Evolutionary conservation across 2,888 invertebrate genomes (phyloP).

Genomic region (Pomacea canaliculata): DNA sequence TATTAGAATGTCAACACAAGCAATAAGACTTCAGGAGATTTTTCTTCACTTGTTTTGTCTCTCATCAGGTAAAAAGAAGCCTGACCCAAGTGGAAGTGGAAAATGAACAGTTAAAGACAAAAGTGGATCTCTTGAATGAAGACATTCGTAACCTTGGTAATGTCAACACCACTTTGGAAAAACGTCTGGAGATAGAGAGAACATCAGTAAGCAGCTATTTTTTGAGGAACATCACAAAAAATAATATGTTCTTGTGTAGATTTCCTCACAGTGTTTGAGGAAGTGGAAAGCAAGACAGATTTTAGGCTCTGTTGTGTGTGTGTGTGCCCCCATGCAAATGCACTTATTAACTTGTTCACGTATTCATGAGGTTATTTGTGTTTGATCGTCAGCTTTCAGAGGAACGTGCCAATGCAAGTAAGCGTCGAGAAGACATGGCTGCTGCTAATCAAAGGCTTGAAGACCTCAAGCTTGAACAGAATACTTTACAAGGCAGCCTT

Average conservation of each 20-base stretch:
- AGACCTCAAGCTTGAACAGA: constrained; percentile 50
- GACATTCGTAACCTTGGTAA: constrained; percentile 48
- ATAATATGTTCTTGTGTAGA: too few relatives aligned
- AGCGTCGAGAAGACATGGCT: constrained; percentile 49
- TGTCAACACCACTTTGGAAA: constrained; percentile 47
- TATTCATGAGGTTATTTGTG: too few relatives aligned
- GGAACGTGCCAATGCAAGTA: constrained; percentile 37
- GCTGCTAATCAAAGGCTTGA: constrained; percentile 46
- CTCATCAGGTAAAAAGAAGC: constrained; percentile 13
- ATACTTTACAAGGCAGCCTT: constrained; percentile 47
- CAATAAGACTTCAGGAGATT: too few relatives aligned
- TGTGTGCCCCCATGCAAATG: neutral
- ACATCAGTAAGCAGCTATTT: constrained; percentile 38
- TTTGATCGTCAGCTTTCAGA: constrained; percentile 41
- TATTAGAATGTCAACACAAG: too few relatives aligned
- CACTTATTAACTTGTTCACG: neutral
- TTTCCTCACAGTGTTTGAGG: too few relatives aligned
- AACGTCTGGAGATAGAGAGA: constrained; percentile 47
- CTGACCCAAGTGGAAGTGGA: constrained; percentile 33
- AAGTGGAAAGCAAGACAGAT: too few relatives aligned
- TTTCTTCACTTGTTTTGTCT: neutral
- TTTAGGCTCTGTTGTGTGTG: neutral
- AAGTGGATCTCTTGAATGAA: constrained; percentile 47
- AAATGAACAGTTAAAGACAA: constrained; percentile 42
- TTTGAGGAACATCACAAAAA: neutral